phyloP scores from a whole-genome alignment of 1,140 invertebrate genomes.

The Hycleus cichorii region DNA sequence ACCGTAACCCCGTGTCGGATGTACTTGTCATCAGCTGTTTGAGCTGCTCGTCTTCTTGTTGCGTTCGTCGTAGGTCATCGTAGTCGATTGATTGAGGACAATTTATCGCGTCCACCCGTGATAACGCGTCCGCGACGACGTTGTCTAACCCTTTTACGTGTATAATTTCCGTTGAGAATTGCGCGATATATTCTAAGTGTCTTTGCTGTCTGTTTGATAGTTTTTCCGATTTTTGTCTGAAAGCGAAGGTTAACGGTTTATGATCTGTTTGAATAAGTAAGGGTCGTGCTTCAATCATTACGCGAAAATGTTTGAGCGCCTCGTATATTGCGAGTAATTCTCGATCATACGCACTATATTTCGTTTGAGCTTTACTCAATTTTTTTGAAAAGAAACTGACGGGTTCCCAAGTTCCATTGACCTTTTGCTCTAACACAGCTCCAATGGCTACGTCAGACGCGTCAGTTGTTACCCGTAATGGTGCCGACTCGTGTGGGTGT shows the following conservation, averaged over 20 bases:
- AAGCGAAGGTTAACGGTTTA: conserved; percentile 22
- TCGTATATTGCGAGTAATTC: conserved; percentile 43
- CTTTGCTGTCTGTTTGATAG: conserved; percentile 25
- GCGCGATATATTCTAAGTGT: conserved; percentile 29
- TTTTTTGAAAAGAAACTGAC: background rate
- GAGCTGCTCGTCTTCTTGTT: conserved; percentile 2
- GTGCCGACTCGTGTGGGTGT: conserved; percentile 26
- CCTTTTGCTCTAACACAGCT: conserved; percentile 30
- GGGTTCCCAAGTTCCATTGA: conserved; percentile 13
- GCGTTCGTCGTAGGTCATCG: background rate
- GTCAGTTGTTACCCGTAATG: conserved; percentile 23
- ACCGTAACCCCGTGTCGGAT: conserved; percentile 13
- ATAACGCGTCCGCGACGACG: conserved; percentile 29
- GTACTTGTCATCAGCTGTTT: background rate
- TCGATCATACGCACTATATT: conserved; percentile 22
- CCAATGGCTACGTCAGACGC: conserved; percentile 26
- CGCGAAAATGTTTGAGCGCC: conserved; percentile 25
- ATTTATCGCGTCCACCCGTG: conserved; percentile 20
- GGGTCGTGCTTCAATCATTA: conserved; percentile 26
- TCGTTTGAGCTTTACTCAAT: too few species aligned
- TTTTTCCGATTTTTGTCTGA: conserved; percentile 15
- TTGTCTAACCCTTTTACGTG: conserved; percentile 34
- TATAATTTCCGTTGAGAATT: conserved; percentile 35
- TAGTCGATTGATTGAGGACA: conserved; percentile 11
- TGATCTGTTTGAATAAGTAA: conserved; percentile 24